These are phyloP conservation scores for Benitochromis conjunctus DNA, from an alignment of 2,113 vertebrate species.

Conservation along the genomic window DNA sequence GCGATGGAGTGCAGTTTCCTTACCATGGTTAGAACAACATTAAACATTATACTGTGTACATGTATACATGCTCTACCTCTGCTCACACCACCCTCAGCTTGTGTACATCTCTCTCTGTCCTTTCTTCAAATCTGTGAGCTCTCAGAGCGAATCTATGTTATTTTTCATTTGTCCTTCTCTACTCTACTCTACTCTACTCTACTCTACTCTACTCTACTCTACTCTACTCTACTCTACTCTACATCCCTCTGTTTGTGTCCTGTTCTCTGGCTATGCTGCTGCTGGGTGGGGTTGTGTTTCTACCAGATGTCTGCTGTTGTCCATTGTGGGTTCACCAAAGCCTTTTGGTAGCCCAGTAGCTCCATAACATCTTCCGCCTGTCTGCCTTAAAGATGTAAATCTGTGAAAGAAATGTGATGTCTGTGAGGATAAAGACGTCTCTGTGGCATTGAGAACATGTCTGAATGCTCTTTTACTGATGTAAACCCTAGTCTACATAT, in stretches of 20 bases:
- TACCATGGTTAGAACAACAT: conserved; percentile 77
- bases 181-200: background rate
- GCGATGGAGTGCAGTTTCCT: conserved; percentile 79
- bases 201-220: background rate
- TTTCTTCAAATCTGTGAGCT: conserved; percentile 15
- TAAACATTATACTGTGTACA: conserved; percentile 68
- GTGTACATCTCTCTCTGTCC: conserved; percentile 20
- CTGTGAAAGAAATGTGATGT: conserved; percentile 4
- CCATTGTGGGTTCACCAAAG: conserved; percentile 54
- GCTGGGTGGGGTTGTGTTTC: conserved; percentile 61
- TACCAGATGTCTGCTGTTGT: conserved; percentile 67
- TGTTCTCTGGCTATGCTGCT: conserved; percentile 55
- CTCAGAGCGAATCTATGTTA: background rate
- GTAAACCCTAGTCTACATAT: background rate
- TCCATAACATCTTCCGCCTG: conserved; percentile 37
- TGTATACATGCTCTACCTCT: conserved; percentile 50
- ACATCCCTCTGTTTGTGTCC: conserved; percentile 9
- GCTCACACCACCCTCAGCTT: conserved; percentile 51
- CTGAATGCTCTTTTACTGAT: background rate
- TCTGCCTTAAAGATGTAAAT: conserved; percentile 29
- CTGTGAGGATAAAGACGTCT: background rate
- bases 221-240: background rate
- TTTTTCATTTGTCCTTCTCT: background rate
- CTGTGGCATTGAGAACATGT: background rate
- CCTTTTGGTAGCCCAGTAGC: conserved; percentile 64